Evolutionary conservation across 1,140 invertebrate species (phyloP).

Genomic region (Drosophila fuyamai): DNA sequence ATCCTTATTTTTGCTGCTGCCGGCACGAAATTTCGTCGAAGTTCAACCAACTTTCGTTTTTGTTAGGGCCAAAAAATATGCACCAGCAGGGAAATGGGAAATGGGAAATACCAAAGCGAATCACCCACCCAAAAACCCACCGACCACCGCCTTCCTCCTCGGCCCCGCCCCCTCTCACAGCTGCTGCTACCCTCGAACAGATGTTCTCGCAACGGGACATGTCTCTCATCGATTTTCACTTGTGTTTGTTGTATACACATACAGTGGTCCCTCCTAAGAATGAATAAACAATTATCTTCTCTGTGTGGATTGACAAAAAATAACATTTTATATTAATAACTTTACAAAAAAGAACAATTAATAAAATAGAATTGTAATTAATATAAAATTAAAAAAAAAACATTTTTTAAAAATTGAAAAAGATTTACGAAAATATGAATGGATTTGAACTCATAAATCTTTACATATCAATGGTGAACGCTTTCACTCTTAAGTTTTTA

Average conservation of each 20-base stretch:
- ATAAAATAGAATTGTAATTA: no score
- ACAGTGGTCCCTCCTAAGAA: neutral
- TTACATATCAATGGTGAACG: no score
- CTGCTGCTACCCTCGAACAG: slow-evolving; percentile 51
- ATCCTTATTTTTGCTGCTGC: slow-evolving; percentile 16
- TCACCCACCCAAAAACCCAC: slow-evolving; percentile 32
- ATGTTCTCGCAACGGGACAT: slow-evolving; percentile 51
- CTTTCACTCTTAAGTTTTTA: no score
- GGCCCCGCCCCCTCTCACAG: slow-evolving; percentile 31
- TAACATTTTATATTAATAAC: neutral
- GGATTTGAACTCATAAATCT: no score
- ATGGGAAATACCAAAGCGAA: slow-evolving; percentile 28
- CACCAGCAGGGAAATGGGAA: slow-evolving; percentile 39
- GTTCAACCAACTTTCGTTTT: slow-evolving; percentile 82
- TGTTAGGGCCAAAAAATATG: slow-evolving; percentile 72
- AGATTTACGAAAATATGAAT: no score
- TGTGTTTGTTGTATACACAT: slow-evolving; percentile 38
- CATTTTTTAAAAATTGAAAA: no score
- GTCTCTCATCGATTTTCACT: slow-evolving; percentile 53
- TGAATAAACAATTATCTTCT: neutral
- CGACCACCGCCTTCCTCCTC: slow-evolving; percentile 10
- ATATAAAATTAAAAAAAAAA: no score
- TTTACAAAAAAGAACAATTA: neutral
- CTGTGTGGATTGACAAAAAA: no score
- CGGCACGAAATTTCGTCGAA: slow-evolving; percentile 52